phyloP scores from a whole-genome alignment of 2,888 invertebrate genomes.

The Sminthurinus aureus region DNA sequence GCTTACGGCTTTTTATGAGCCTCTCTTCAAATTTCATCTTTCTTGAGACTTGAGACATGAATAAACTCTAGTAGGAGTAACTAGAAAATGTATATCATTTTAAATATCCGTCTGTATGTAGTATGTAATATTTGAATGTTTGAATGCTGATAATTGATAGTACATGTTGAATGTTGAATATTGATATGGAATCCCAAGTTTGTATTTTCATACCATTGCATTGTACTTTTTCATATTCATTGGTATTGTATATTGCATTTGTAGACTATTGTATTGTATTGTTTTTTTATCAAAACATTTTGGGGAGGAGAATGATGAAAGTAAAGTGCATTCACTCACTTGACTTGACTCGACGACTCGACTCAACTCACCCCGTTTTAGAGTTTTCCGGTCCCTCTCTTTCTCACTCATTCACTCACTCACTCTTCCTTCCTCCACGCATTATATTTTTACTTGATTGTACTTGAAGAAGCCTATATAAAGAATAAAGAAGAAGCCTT shows the following conservation, averaged over 20 bases:
- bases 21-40: neutral
- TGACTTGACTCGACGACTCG: too few species aligned
- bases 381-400: conserved; percentile 1
- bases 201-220: too few species aligned
- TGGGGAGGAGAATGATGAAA: neutral
- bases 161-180: neutral
- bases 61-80: neutral
- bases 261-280: too few species aligned
- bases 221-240: neutral
- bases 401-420: neutral
- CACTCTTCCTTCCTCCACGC: neutral
- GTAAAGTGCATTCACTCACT: neutral
- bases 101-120: too few species aligned
- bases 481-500: too few species aligned
- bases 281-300: too few species aligned
- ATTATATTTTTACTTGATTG: neutral
- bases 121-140: neutral
- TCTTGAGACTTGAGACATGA: neutral
- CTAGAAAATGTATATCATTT: neutral
- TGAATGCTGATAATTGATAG: conserved; percentile 1
- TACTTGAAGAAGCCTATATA: too few species aligned
- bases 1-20: too few species aligned
- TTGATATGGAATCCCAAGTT: neutral
- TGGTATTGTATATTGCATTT: too few species aligned
- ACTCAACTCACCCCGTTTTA: conserved; percentile 7